Evolutionary conservation across 2,888 invertebrate species (phyloP).

Genomic region (Parnassius smintheus): DNA sequence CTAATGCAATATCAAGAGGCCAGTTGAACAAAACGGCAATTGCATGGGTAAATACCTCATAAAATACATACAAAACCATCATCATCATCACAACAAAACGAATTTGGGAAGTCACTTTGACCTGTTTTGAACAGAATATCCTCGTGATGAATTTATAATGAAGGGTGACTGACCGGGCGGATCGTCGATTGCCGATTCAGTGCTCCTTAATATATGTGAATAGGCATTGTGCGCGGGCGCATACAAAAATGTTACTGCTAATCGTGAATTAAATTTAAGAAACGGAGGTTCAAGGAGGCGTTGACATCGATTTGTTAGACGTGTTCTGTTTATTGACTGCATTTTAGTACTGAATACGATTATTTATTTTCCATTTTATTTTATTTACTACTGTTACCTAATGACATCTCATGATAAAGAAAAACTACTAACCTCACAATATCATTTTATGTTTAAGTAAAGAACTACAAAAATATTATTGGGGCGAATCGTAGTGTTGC

Average conservation of each 20-base stretch:
- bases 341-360: conserved; percentile 7
- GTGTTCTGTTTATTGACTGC: conserved; percentile 34
- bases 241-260: conserved; percentile 60
- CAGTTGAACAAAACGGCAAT: not conserved
- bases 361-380: too few species aligned
- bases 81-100: conserved; percentile 27
- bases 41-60: too few species aligned
- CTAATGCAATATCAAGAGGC: not conserved
- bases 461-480: too few species aligned
- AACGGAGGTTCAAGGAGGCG: conserved; percentile 56
- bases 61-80: too few species aligned
- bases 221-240: conserved; percentile 69
- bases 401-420: too few species aligned
- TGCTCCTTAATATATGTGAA: conserved; percentile 65
- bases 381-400: too few species aligned
- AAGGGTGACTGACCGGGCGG: conserved; percentile 62
- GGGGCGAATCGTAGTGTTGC: too few species aligned
- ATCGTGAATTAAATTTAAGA: conserved; percentile 62
- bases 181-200: conserved; percentile 62
- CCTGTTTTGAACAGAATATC: conserved; percentile 41
- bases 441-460: too few species aligned
- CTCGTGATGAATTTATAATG: conserved; percentile 50
- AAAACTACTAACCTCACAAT: too few species aligned
- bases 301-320: conserved; percentile 57
- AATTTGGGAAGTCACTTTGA: conserved; percentile 40